Conservation (phyloP, 2,888 invertebrate species). For the Amiota mariae region DNA sequence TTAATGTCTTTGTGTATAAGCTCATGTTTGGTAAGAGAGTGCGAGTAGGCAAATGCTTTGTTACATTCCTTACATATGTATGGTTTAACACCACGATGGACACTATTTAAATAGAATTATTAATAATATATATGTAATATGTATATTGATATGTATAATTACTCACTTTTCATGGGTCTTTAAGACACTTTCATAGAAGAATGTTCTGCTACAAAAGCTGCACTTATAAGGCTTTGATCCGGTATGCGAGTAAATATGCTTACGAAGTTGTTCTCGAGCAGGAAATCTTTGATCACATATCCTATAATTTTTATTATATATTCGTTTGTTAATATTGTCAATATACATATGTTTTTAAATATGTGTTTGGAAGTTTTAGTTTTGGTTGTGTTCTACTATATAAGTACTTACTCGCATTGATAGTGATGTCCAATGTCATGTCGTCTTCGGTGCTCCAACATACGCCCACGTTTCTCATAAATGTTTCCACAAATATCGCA, state of each 20-base stretch:
- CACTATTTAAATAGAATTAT: conserved; percentile 42
- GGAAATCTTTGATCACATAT: conserved; percentile 67
- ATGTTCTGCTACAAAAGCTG: conserved; percentile 66
- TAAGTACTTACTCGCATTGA: conserved; percentile 69
- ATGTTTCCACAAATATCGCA: conserved; percentile 71
- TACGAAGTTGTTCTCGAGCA: conserved; percentile 66
- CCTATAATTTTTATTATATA: conserved; percentile 49
- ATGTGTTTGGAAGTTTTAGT: background rate
- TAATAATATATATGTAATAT: background rate
- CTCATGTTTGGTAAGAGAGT: conserved; percentile 68
- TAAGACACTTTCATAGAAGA: conserved; percentile 69
- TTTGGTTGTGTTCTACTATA: background rate
- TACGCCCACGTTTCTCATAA: conserved; percentile 67
- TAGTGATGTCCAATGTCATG: conserved; percentile 64
- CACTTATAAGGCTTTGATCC: conserved; percentile 69
- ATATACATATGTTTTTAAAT: too few relatives aligned
- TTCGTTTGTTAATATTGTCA: background rate
- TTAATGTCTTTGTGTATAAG: conserved; percentile 70
- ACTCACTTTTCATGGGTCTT: conserved; percentile 70
- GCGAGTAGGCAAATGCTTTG: conserved; percentile 68
- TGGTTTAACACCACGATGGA: conserved; percentile 68
- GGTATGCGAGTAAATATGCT: conserved; percentile 69
- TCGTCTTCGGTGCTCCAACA: conserved; percentile 69
- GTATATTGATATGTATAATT: background rate
- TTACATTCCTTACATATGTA: conserved; percentile 67